These are phyloP conservation scores for Atta texana DNA, from an alignment of 1,140 invertebrate species.

Conservation along the genomic window DNA sequence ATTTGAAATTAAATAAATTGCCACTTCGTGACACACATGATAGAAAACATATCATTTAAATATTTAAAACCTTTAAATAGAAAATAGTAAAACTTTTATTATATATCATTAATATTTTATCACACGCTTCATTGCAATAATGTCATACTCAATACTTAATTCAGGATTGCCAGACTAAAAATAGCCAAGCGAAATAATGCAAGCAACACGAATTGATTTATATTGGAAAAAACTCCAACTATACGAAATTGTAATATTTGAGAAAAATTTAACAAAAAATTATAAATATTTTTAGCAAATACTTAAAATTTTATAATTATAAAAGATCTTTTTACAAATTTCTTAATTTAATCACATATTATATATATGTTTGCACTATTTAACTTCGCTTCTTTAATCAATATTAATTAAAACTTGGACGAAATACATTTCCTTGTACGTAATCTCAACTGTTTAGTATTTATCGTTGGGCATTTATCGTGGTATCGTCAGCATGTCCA, in stretches of 20 bases:
- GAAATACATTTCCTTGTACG: slow-evolving; percentile 33
- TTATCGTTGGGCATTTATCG: slow-evolving; percentile 1
- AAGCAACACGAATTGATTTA: background rate
- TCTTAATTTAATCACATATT: background rate
- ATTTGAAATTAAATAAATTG: slow-evolving; percentile 40
- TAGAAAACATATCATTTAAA: background rate
- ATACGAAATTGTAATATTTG: background rate
- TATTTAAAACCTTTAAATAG: slow-evolving; percentile 11
- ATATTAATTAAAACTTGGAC: slow-evolving; percentile 39
- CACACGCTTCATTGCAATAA: slow-evolving; percentile 32
- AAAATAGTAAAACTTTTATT: slow-evolving; percentile 2
- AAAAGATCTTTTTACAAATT: slow-evolving; percentile 25
- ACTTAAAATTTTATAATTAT: background rate
- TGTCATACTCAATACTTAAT: slow-evolving; percentile 30
- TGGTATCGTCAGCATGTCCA: background rate
- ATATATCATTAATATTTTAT: slow-evolving; percentile 18
- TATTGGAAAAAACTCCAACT: slow-evolving; percentile 15
- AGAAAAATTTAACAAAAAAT: background rate
- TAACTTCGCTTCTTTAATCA: background rate
- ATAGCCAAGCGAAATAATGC: slow-evolving; percentile 50
- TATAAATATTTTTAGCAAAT: background rate
- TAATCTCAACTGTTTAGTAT: slow-evolving; percentile 37
- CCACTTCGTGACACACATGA: background rate
- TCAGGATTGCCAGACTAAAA: slow-evolving; percentile 15
- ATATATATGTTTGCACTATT: slow-evolving; percentile 30